These are phyloP conservation scores for Emydocephalus ijimae DNA, from an alignment of 2,113 vertebrate species.

Conservation along the genomic window DNA sequence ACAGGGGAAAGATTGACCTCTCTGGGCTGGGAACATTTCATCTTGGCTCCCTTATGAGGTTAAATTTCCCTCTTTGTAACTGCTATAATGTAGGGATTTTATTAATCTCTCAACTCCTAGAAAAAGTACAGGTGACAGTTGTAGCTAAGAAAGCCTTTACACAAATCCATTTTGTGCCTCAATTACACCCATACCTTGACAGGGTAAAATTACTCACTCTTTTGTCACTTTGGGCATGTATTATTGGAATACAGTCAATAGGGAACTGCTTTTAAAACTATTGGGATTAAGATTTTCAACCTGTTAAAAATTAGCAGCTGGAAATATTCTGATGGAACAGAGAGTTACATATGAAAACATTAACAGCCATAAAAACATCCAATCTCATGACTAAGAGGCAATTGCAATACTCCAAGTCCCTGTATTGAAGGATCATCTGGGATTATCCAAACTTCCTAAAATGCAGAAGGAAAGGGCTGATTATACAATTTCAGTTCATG, in stretches of 20 bases:
- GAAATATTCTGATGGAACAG: not conserved
- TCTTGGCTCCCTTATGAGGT: not conserved
- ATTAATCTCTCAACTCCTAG: not conserved
- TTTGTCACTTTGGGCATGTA: not conserved
- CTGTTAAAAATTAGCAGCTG: not conserved
- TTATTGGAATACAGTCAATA: not conserved
- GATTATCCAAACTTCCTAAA: not conserved
- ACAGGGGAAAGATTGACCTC: not conserved
- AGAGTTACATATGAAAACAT: not conserved
- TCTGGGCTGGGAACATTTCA: not conserved
- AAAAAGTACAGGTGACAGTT: not conserved
- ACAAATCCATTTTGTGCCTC: not conserved
- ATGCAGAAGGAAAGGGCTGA: not conserved
- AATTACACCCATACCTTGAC: not conserved
- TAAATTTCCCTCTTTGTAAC: not conserved
- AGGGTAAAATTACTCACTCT: not conserved
- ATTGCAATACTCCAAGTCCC: not conserved
- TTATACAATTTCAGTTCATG: not conserved
- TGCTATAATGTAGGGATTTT: not conserved
- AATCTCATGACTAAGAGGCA: not conserved
- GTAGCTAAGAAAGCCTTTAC: not conserved
- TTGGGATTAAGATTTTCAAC: not conserved
- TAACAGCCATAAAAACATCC: not conserved
- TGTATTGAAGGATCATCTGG: not conserved
- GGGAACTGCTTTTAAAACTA: not conserved